These are phyloP conservation scores for Thera obeliscata DNA, from an alignment of 2,888 invertebrate species.

Conservation along the genomic window DNA sequence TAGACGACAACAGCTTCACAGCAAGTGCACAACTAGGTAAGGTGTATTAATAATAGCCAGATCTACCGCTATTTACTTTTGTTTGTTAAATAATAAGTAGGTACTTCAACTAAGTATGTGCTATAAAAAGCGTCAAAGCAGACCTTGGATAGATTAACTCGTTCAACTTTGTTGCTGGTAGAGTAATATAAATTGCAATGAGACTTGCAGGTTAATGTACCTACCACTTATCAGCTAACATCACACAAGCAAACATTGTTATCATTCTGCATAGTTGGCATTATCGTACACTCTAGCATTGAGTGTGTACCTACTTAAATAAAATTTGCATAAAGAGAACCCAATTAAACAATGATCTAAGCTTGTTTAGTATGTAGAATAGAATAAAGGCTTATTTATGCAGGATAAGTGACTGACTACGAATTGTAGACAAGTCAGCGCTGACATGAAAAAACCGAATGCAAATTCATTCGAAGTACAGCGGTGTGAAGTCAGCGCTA, in stretches of 20 bases:
- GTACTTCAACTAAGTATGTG: neutral
- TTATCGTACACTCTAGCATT: constrained; percentile 51
- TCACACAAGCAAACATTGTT: constrained; percentile 58
- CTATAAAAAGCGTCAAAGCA: neutral
- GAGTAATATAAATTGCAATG: constrained; percentile 44
- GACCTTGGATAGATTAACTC: neutral
- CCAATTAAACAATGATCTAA: constrained; percentile 49
- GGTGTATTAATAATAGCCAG: constrained; percentile 4
- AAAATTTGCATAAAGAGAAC: constrained; percentile 37
- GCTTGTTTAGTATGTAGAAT: constrained; percentile 1
- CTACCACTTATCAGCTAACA: constrained; percentile 52
- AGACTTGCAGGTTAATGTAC: constrained; percentile 47
- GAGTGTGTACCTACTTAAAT: constrained; percentile 2
- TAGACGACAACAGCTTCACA: constrained; percentile 33
- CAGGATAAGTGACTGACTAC: too few relatives aligned
- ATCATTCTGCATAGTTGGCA: constrained; percentile 56
- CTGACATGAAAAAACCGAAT: too few relatives aligned
- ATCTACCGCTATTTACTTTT: constrained; percentile 9
- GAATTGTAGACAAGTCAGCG: too few relatives aligned
- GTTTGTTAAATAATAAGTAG: neutral
- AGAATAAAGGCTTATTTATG: neutral
- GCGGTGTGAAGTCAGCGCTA: too few relatives aligned
- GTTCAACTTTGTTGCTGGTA: neutral
- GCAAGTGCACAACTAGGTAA: constrained; percentile 31
- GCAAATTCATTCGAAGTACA: too few relatives aligned